Percentiles rank a stretch among this genome's conserved stretches.
Evolutionary conservation across 92 coral and sea anemone genomes (phyloP).

Genomic region (Phenganax stokvisi): DNA sequence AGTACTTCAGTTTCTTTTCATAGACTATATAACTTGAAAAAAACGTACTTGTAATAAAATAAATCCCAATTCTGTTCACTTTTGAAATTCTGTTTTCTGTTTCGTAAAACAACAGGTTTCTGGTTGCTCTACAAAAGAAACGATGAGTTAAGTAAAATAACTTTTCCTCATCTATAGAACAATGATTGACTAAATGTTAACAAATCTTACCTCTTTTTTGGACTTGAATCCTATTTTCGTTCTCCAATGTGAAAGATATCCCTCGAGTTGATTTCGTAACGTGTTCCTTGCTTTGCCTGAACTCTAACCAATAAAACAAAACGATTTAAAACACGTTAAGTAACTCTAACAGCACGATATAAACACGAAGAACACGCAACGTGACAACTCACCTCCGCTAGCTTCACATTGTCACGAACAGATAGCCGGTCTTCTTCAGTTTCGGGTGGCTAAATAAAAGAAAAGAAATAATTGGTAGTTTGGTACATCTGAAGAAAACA

Average conservation of each 20-base stretch:
- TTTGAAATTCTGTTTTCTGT: slow-evolving; percentile 84
- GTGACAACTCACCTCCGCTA: slow-evolving; percentile 66
- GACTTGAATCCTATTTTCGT: slow-evolving; percentile 94
- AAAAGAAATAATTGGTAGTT: neutral
- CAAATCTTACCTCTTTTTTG: slow-evolving; percentile 65
- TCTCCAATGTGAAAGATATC: slow-evolving; percentile 88
- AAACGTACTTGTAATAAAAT: slow-evolving; percentile 90
- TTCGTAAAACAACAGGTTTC: slow-evolving; percentile 83
- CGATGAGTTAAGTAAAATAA: no score
- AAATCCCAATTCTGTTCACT: slow-evolving; percentile 99
- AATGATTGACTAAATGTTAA: neutral
- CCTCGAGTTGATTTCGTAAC: slow-evolving; percentile 74
- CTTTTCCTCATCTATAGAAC: no score
- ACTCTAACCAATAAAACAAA: slow-evolving; percentile 44
- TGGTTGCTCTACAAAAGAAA: slow-evolving; percentile 48
- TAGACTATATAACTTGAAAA: no score
- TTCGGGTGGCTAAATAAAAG: slow-evolving; percentile 68
- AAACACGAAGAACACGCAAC: neutral
- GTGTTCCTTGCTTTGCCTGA: slow-evolving; percentile 69
- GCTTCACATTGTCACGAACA: slow-evolving; percentile 83
- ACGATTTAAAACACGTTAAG: neutral
- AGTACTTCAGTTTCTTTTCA: no score
- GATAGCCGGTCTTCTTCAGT: slow-evolving; percentile 72
- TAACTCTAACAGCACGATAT: neutral
- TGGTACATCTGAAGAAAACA: neutral